phyloP scores from a whole-genome alignment of 2,797 vertebrate genomes.

The Australoheros facetus region DNA sequence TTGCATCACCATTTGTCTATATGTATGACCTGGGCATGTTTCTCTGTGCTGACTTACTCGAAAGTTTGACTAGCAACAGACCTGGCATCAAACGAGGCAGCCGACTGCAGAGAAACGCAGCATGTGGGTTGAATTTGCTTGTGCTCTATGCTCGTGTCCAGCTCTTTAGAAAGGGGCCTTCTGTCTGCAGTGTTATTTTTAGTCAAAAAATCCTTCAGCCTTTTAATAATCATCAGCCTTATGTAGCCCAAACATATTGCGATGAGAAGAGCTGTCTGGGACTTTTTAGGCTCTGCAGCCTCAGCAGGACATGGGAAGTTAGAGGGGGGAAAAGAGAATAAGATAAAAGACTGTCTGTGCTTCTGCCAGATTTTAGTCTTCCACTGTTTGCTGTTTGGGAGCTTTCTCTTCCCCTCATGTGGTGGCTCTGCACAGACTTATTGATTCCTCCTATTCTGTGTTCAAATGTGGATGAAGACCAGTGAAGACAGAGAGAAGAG shows the following conservation, averaged over 20 bases:
- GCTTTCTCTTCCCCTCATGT: slow-evolving; percentile 36
- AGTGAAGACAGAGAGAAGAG: slow-evolving; percentile 67
- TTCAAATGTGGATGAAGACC: slow-evolving; percentile 76
- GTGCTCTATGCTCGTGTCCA: slow-evolving; percentile 57
- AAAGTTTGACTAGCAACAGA: slow-evolving; percentile 68
- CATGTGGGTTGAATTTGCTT: slow-evolving; percentile 67
- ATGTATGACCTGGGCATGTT: slow-evolving; percentile 1
- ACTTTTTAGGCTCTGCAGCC: slow-evolving; percentile 54
- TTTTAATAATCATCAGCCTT: slow-evolving; percentile 76
- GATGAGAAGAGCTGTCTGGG: slow-evolving; percentile 63
- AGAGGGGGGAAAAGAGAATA: slow-evolving; percentile 23
- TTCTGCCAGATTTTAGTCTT: slow-evolving; percentile 55
- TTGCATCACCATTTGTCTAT: slow-evolving; percentile 26
- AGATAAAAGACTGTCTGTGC: slow-evolving; percentile 52
- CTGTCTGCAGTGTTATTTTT: slow-evolving; percentile 77
- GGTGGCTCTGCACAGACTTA: slow-evolving; percentile 63
- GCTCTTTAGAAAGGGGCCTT: slow-evolving; percentile 58
- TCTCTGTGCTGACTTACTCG: slow-evolving; percentile 52
- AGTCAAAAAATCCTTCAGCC: slow-evolving; percentile 60
- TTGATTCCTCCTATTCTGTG: slow-evolving; percentile 66
- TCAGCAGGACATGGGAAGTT: slow-evolving; percentile 61
- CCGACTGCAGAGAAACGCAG: slow-evolving; percentile 53
- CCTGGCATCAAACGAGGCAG: slow-evolving; percentile 61
- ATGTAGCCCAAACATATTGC: slow-evolving; percentile 65
- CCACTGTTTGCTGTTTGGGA: slow-evolving; percentile 46